Conservation (phyloP, 2,888 invertebrate species). For the Trachelus troglodyta region DNA sequence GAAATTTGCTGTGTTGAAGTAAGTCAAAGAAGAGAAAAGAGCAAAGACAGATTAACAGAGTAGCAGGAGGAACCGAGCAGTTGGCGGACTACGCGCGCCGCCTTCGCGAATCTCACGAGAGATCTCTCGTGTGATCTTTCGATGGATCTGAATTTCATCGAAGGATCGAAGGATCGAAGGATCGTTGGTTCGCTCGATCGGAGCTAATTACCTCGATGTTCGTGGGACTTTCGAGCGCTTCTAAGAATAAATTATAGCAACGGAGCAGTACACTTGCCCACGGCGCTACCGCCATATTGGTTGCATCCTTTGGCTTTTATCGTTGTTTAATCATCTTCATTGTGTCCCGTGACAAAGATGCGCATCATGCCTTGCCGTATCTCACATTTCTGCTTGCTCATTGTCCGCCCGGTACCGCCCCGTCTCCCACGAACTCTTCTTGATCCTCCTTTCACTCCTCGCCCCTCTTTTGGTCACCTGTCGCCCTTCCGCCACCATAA, state of each 20-base stretch:
- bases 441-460: background rate
- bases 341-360: constrained; percentile 32
- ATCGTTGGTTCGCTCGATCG: background rate
- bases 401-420: constrained; percentile 23
- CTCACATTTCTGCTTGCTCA: constrained; percentile 32
- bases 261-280: constrained; percentile 10
- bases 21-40: background rate
- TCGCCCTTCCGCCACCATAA: background rate
- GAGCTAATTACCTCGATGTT: background rate
- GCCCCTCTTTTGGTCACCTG: background rate
- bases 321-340: constrained; percentile 39
- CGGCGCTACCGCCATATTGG: constrained; percentile 13
- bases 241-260: constrained; percentile 3
- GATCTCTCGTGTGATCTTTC: background rate
- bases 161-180: background rate
- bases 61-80: background rate
- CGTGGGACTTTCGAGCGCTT: background rate
- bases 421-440: constrained; percentile 9
- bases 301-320: constrained; percentile 17
- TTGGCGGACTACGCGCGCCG: constrained; percentile 16
- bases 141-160: constrained; percentile 1
- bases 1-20: background rate
- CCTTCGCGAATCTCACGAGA: constrained; percentile 6
- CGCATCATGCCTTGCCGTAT: constrained; percentile 26
- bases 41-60: background rate